Evolutionary conservation across 1,140 invertebrate species (phyloP).

Genomic region (Xylocopa sonorina): DNA sequence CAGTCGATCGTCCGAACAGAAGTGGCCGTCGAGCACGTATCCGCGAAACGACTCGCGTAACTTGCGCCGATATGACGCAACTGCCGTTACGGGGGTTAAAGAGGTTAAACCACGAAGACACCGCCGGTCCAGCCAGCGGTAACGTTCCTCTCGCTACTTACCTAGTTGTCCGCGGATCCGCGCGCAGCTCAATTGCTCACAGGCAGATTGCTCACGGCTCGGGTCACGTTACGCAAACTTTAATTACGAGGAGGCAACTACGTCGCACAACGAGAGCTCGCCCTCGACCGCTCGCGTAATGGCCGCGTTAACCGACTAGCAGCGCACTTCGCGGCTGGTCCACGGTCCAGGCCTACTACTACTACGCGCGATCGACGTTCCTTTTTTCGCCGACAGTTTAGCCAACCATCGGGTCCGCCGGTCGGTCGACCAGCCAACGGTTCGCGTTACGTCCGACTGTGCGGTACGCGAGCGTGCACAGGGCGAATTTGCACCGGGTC

Average conservation of each 20-base stretch:
- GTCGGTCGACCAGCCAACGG: no score
- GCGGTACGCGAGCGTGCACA: background rate
- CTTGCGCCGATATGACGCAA: background rate
- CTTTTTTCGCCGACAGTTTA: background rate
- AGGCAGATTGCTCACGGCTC: no score
- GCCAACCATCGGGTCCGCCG: background rate
- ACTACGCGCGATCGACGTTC: background rate
- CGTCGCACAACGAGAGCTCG: constrained; percentile 7
- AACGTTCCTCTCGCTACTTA: background rate
- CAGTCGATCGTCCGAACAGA: no score
- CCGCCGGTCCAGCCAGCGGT: background rate
- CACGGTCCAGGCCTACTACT: background rate
- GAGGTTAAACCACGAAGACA: constrained; percentile 10
- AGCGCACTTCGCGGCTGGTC: background rate
- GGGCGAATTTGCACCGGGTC: constrained; percentile 53
- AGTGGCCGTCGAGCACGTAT: no score
- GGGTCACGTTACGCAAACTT: background rate
- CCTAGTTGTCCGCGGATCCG: constrained; percentile 8
- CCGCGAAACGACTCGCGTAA: no score
- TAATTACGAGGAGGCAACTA: background rate
- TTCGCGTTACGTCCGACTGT: no score
- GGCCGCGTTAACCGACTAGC: constrained; percentile 33
- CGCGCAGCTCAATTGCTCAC: background rate
- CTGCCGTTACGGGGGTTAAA: background rate
- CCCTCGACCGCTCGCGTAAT: constrained; percentile 36